phyloP scores from a whole-genome alignment of 1,140 invertebrate species.

The Sycophila sp. region DNA sequence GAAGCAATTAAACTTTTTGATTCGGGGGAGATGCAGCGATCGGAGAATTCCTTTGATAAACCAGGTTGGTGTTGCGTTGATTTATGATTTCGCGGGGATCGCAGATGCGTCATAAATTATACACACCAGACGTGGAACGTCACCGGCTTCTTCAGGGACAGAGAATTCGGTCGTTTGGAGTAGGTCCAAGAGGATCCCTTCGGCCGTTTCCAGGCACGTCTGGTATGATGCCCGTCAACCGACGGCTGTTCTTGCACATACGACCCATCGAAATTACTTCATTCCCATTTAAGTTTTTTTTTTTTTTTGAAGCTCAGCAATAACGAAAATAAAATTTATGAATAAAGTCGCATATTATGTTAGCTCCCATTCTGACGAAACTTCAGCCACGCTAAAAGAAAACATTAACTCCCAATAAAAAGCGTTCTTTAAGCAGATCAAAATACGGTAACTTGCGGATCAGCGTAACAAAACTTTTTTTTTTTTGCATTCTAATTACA shows the following conservation, averaged over 20 bases:
- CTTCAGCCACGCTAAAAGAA: no score
- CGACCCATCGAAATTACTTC: not conserved
- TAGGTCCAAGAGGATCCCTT: not conserved
- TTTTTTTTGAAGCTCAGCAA: no score
- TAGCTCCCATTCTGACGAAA: no score
- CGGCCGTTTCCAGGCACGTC: conserved; percentile 52
- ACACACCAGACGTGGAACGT: conserved; percentile 56
- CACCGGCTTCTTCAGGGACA: conserved; percentile 51
- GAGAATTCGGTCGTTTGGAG: conserved; percentile 11
- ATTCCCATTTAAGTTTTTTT: conserved; percentile 29
- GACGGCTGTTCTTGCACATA: no score
- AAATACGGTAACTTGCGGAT: no score
- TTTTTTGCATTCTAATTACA: no score
- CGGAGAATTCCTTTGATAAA: not conserved
- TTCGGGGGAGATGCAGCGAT: not conserved
- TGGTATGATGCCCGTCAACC: conserved; percentile 58
- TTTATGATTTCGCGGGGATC: conserved; percentile 62
- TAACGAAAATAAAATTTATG: no score
- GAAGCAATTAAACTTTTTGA: no score
- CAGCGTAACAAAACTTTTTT: no score
- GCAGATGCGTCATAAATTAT: conserved; percentile 67
- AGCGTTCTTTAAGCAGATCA: no score
- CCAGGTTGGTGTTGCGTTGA: conserved; percentile 58
- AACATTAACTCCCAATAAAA: no score
- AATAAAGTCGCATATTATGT: no score